Evolutionary conservation across 2,113 vertebrate genomes (phyloP).

Genomic region (Lophochroa leadbeateri): DNA sequence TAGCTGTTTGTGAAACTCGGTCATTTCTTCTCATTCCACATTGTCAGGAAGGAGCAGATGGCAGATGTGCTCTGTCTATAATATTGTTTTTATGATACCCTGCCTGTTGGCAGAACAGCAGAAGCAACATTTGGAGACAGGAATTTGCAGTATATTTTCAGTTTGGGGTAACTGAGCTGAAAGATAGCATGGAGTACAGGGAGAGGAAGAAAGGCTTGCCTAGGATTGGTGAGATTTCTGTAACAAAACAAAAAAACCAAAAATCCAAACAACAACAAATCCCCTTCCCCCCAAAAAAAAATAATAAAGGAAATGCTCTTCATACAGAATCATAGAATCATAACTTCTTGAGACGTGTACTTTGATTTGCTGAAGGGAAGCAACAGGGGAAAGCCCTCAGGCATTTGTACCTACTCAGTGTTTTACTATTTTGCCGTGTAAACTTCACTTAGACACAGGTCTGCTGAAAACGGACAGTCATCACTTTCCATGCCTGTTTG

Average conservation of each 20-base stretch:
- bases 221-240: neutral
- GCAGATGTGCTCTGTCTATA: slow-evolving; percentile 40
- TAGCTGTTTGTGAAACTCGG: slow-evolving; percentile 20
- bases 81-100: slow-evolving; percentile 19
- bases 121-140: slow-evolving; percentile 16
- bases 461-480: neutral
- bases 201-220: neutral
- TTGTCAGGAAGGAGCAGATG: slow-evolving; percentile 48
- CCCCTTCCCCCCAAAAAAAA: neutral
- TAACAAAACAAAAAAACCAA: neutral
- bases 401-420: neutral
- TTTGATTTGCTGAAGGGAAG: neutral
- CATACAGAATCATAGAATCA: neutral
- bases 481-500: neutral
- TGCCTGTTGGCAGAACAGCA: slow-evolving; percentile 8
- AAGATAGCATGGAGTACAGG: neutral
- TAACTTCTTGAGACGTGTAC: neutral
- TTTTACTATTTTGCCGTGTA: neutral
- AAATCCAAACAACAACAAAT: neutral
- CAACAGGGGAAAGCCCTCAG: neutral
- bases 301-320: neutral
- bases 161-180: neutral
- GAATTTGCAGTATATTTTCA: slow-evolving; percentile 13
- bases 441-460: neutral
- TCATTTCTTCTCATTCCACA: slow-evolving; percentile 45